Evolutionary conservation across 1,140 invertebrate genomes (phyloP).

Genomic region (Trichoplusia ni): DNA sequence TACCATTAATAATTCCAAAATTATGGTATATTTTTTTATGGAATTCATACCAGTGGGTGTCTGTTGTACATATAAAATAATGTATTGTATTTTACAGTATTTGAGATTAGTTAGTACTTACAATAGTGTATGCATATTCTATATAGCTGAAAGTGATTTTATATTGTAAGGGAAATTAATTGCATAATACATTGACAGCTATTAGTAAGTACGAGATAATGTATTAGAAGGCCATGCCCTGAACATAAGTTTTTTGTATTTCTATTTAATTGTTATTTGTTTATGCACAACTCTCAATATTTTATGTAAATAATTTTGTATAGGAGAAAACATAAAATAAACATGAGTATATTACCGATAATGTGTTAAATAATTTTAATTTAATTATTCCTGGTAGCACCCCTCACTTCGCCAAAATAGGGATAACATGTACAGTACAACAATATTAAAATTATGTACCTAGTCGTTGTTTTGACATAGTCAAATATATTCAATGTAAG

Average conservation of each 20-base stretch:
- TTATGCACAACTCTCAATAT: slow-evolving; percentile 83
- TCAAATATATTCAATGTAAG: slow-evolving; percentile 32
- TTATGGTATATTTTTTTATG: slow-evolving; percentile 81
- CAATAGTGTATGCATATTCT: slow-evolving; percentile 78
- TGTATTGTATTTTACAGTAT: slow-evolving; percentile 82
- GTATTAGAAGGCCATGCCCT: slow-evolving; percentile 75
- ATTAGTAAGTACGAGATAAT: slow-evolving; percentile 72
- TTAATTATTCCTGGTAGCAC: slow-evolving; percentile 83
- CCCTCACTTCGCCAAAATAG: slow-evolving; percentile 80
- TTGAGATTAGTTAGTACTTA: slow-evolving; percentile 79
- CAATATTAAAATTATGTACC: slow-evolving; percentile 28
- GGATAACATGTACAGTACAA: slow-evolving; percentile 78
- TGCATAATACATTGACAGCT: slow-evolving; percentile 79
- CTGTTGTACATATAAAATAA: slow-evolving; percentile 77
- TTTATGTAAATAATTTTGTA: slow-evolving; percentile 83
- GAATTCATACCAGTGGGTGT: slow-evolving; percentile 80
- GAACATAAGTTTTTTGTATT: slow-evolving; percentile 77
- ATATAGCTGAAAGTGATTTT: slow-evolving; percentile 79
- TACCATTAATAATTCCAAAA: slow-evolving; percentile 82
- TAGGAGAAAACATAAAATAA: slow-evolving; percentile 82
- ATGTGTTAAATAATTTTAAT: slow-evolving; percentile 82
- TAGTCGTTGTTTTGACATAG: not conserved
- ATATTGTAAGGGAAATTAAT: slow-evolving; percentile 76
- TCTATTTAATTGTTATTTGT: slow-evolving; percentile 83
- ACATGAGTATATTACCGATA: slow-evolving; percentile 82